phyloP scores from a whole-genome alignment of 2,888 invertebrate genomes.

The Philaethria dido region DNA sequence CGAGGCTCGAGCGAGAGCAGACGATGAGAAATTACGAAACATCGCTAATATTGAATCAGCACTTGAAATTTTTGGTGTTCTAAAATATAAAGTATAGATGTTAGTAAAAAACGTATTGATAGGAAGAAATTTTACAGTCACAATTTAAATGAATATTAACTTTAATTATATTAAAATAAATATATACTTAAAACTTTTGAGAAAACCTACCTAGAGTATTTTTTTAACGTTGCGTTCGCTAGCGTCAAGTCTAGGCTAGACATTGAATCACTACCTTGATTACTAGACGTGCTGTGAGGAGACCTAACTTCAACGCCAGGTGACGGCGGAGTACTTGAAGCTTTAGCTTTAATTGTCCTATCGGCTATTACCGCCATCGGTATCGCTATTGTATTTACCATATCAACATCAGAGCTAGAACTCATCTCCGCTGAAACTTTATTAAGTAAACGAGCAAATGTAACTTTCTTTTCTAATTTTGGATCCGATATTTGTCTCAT shows the following conservation, averaged over 20 bases:
- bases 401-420: conserved; percentile 88
- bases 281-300: conserved; percentile 88
- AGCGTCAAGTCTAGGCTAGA: conserved; percentile 88
- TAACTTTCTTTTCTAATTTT: conserved; percentile 90
- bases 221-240: conserved; percentile 84
- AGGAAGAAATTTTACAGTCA: background rate
- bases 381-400: conserved; percentile 79
- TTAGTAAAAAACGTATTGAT: conserved; percentile 38
- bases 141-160: too few relatives aligned
- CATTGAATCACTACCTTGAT: conserved; percentile 90
- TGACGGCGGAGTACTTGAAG: conserved; percentile 85
- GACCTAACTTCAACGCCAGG: conserved; percentile 85
- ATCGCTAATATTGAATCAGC: conserved; percentile 92
- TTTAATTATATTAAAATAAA: too few relatives aligned
- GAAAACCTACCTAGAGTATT: conserved; percentile 71
- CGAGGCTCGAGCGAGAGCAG: conserved; percentile 79
- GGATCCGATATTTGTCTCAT: conserved; percentile 85
- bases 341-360: conserved; percentile 69
- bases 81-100: conserved; percentile 52
- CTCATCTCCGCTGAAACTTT: conserved; percentile 91
- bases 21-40: conserved; percentile 89
- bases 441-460: conserved; percentile 88
- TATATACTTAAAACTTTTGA: too few relatives aligned
- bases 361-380: conserved; percentile 77
- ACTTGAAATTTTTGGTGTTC: conserved; percentile 87